Conservation (phyloP, 2,888 invertebrate genomes). For the Parnassius mnemosyne region DNA sequence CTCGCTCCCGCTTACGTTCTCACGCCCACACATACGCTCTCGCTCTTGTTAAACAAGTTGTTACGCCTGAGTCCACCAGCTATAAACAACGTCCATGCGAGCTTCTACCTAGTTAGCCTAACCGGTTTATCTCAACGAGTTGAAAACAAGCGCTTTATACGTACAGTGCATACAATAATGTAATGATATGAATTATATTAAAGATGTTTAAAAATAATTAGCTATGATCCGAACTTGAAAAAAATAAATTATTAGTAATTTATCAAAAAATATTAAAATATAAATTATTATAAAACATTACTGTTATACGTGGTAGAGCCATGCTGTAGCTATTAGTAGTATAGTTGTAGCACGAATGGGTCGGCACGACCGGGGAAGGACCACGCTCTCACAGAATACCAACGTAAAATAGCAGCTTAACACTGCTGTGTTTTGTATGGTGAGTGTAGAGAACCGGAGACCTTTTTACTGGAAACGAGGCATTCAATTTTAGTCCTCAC, state of each 20-base stretch:
- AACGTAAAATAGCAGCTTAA: no score
- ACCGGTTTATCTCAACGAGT: conserved; percentile 51
- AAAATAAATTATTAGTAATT: neutral
- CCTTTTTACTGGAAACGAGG: no score
- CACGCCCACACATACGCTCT: conserved; percentile 25
- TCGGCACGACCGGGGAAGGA: no score
- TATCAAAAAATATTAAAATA: neutral
- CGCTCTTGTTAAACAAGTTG: conserved; percentile 42
- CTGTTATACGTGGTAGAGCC: no score
- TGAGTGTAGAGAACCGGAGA: no score
- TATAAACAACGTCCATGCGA: conserved; percentile 52
- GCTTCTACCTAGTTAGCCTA: conserved; percentile 47
- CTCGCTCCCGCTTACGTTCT: conserved; percentile 25
- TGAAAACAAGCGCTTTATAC: conserved; percentile 44
- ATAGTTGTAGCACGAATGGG: no score
- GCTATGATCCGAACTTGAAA: neutral
- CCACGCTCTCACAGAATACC: no score
- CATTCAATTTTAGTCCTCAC: no score
- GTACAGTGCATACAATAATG: conserved; percentile 29
- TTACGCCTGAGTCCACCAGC: conserved; percentile 46
- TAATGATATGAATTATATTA: conserved; percentile 23
- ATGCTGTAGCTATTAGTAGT: no score
- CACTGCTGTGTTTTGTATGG: no score
- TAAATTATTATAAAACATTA: no score
- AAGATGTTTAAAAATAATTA: neutral